Base-by-base conservation (phyloP, 2,797 vertebrate species). In the Neostethus bicornis region DNA sequence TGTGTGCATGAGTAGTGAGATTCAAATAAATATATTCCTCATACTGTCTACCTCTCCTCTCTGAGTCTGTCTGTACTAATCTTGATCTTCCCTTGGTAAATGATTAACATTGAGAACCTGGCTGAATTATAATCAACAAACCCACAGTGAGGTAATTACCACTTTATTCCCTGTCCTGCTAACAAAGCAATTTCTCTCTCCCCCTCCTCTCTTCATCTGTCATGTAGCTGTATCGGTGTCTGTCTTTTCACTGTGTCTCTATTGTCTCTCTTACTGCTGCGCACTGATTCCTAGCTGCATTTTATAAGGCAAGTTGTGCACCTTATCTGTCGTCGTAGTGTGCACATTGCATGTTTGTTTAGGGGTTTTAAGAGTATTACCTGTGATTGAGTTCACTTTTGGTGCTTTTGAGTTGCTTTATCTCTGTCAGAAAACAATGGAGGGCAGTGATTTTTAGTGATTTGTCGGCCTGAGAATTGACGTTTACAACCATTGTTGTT, bases 111-210 rank as follows among this genome's bases (percentile, higher is more conserved):
- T 59, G 71, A 85, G 84, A 88, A 89, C 87, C 85, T 85, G 88
- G 81, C 73, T 88, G 84, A 89, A 86, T 87, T 80, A 83, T 88
- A 89, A 92, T 93, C 85, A 92, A 87, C 87, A 87, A 85, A 88
- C 77, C 86, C 85, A 89, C 85, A 80, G 81, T 79, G 80, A 87
- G 85, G 88, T 91, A 90, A 91, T 91, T 88, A 88, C 76, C 66
- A 84, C 87, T 81, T 86, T 88, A 84, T 81, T 83, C 77, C 74
- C 81, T 50, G 69, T 74, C 75, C 83, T 83, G 79, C 81, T 82
- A 83, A 85, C 87, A 87, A 83, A 85, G 77, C 71, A 69, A 65
- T 67, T 74, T 21, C 73, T 70, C 61, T 19, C 60, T 42, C 45
- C 26, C 42, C 25, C 20, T 12, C 67, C 13, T 51, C 25, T 55